These are phyloP conservation scores for Trachythela sp. DNA, from an alignment of 64 coral and sea anemone species.

Conservation along the genomic window DNA sequence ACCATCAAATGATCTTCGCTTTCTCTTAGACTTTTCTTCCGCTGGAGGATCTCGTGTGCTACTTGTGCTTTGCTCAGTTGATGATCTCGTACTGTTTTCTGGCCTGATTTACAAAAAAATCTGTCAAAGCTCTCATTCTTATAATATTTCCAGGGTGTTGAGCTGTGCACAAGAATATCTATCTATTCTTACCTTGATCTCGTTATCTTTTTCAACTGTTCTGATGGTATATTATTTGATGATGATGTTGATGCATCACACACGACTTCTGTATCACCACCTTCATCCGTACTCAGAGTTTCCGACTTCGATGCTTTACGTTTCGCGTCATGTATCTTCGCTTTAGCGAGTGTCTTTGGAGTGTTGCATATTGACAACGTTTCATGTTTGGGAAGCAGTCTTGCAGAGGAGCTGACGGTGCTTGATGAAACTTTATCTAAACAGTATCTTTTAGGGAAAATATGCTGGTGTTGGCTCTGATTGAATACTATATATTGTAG, in stretches of 20 bases:
- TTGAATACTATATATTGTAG: too few relatives aligned
- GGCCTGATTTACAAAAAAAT: not conserved
- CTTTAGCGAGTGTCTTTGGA: not conserved
- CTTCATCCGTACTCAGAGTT: not conserved
- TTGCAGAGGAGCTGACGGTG: not conserved
- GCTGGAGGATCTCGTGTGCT: not conserved
- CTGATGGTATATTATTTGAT: too few relatives aligned
- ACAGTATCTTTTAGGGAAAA: not conserved
- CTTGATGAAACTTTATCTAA: not conserved
- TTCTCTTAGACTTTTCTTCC: not conserved
- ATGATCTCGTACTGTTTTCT: not conserved
- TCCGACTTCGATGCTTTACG: not conserved
- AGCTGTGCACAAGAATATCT: too few relatives aligned
- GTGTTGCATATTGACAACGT: constrained; percentile 14
- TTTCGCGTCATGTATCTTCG: not conserved
- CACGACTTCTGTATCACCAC: not conserved
- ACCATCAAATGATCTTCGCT: not conserved
- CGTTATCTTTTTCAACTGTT: too few relatives aligned
- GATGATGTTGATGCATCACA: too few relatives aligned
- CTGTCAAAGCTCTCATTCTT: too few relatives aligned
- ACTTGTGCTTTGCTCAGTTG: not conserved
- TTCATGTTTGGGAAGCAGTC: not conserved
- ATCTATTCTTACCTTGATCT: too few relatives aligned
- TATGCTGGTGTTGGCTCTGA: not conserved
- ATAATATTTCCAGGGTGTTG: too few relatives aligned